Evolutionary conservation across 2,888 invertebrate genomes (phyloP), one percentile per base, ranked within the genome.

Genomic region (Monoplex corrugatus): DNA sequence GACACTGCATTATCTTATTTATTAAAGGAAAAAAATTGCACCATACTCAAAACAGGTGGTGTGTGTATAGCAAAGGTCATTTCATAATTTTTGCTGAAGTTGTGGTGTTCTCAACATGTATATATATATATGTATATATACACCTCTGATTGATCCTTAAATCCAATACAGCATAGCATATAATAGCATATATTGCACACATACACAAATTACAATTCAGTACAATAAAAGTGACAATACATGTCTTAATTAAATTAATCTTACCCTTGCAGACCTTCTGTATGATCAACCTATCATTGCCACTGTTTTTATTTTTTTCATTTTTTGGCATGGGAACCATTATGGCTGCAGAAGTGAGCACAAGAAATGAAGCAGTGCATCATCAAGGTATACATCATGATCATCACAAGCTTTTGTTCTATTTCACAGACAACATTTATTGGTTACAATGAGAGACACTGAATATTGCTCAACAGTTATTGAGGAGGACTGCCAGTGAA

Each of bases 381-480:
- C 32, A 8, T 32, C 68, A n/a, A 68, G 68, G n/a, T 23, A n/a
- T 68, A n/a, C n/a, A n/a, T n/a, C n/a, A n/a, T n/a, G n/a, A n/a
- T n/a, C n/a, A n/a, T 68, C n/a, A 68, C 68, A 68, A 68, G 8
- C 28, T 28, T 68, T 6, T n/a, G 28, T 8, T 68, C 6, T 32
- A 68, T n/a, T 1, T 68, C 28, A 68, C 68, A 68, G n/a, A 68
- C n/a, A n/a, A n/a, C n/a, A n/a, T n/a, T n/a, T 1, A 28, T 1
- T 32, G 3, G n/a, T 2, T 1, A n/a, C 8, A 68, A 16, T 23
- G n/a, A 68, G n/a, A 68, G n/a, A 63, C 63, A 63, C 63, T n/a
- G n/a, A n/a, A 68, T 68, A 68, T 68, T 68, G 68, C 68, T 68
- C 68, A 68, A 68, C 68, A 68, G n/a, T 23, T 68, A 28, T n/a